Evolutionary conservation across 1,140 invertebrate species (phyloP), one percentile per base, ranked within the genome.

Genomic region (Musca domestica): DNA sequence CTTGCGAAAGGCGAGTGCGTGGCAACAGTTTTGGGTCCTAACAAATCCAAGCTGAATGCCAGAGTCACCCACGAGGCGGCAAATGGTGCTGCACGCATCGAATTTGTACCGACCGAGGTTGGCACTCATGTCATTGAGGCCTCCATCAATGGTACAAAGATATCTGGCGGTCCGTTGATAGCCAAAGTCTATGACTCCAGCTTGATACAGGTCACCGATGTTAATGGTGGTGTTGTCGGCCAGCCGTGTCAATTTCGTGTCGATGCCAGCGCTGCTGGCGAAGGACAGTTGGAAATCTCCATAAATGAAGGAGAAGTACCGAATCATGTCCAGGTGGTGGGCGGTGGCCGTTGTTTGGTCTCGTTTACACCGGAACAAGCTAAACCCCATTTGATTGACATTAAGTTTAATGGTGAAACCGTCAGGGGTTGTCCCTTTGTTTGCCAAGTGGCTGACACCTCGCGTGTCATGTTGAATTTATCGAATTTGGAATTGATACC

Each of bases 301-400:
- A 96, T 98, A 79, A 98, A 98, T 81, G 95, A 98, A 84, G 96
- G 96, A 70, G 95, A 97, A 86, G 94, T 98, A 34, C 96, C 96
- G 47, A 98, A 98, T 86, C 95, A 98, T 83, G 96, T 98, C 19
- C 94, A 95, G 83, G 93, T 95, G 52, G 92, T 98, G 6, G 95
- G 95, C 52, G 95, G 95, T 69, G 95, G 95, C 41, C 87, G 94
- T 67, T 98, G 95, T 80, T 86, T 98, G 25, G 95, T 98, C 10
- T 96, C 93, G 58, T 99, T 99, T 83, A 93, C 95, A 14, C 97
- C 98, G 17, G 95, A 98, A 78, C 87, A 91, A 68, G 87, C 92
- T 9, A 95, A 95, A 73, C 88, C 93, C 25, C 96, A 99, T 84
- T 87, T 92, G 71, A 96, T 99, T 73, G 96, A 98, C 83, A 98